Base-by-base conservation (phyloP, 2,113 vertebrate genomes). In the Spheniscus mendiculus region DNA sequence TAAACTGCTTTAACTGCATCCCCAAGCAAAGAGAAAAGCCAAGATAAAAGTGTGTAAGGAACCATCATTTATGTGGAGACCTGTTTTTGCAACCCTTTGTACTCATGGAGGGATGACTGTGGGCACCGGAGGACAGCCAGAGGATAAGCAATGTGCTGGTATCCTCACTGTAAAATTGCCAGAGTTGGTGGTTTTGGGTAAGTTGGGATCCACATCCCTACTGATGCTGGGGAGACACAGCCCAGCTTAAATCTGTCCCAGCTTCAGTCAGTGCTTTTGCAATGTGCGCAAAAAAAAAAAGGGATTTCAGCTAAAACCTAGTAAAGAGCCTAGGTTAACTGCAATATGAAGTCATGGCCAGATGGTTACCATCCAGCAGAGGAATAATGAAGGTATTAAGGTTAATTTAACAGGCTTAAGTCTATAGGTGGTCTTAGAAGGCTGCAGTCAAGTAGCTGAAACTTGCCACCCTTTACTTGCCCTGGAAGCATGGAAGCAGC, bases 341-440 rank as follows among this genome's bases (percentile, higher is more conserved):
- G 87, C 80, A 85, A 84, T n/a, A 56, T 8, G 49, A 93, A 93
- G 86, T 89, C 77, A 63, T 49, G 56, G 81, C 87, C 93, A 97
- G 94, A 91, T 96, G 92, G 92, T 97, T 92, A 26, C 89, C 92
- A 95, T 92, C 94, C 81, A 93, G 61, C 83, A 82, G 87, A 95
- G 83, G 93, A 92, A 94, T 96, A 92, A 97, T 80, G 91, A 96
- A 76, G 82, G 96, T 40, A 95, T 97, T 96, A 96, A 82, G 65
- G 73, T 95, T 96, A 95, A 95, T 93, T 96, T 91, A 96, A 95
- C 82, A 91, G 87, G 91, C 87, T 96, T 96, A 95, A 94, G 94
- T 89, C 95, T 59, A 92, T 85, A 97, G 95, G 93, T 96, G 93
- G 93, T 96, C 94, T 96, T 73, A 77, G 78, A 94, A 77, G 47